phyloP scores from a whole-genome alignment of 2,888 invertebrate genomes.

The Melieria picta region DNA sequence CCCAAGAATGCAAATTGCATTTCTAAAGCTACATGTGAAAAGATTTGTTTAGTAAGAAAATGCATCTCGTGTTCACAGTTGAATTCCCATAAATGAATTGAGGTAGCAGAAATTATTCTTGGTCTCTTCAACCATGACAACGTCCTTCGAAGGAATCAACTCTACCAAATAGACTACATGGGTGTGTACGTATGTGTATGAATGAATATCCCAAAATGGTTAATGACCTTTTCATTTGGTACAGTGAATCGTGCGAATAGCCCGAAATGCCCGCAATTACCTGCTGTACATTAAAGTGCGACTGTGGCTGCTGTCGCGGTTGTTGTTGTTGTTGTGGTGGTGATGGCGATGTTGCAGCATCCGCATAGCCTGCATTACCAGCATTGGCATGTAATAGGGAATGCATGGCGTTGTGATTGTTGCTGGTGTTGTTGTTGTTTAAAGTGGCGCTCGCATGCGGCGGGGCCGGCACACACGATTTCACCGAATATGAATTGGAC shows the following conservation, averaged over 20 bases:
- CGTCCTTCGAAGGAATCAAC: too few relatives aligned
- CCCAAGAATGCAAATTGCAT: too few relatives aligned
- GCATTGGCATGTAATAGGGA: constrained; percentile 27
- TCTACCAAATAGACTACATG: too few relatives aligned
- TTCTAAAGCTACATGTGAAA: too few relatives aligned
- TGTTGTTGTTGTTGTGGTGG: constrained; percentile 33
- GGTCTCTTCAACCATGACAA: too few relatives aligned
- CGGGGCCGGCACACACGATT: not conserved
- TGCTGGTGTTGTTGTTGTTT: constrained; percentile 28
- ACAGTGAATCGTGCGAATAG: not conserved
- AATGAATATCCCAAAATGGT: too few relatives aligned
- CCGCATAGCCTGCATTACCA: constrained; percentile 7
- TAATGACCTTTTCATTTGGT: too few relatives aligned
- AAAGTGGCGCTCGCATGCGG: constrained; percentile 7
- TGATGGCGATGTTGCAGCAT: constrained; percentile 36
- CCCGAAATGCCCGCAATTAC: constrained; percentile 33
- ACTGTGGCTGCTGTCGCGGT: constrained; percentile 29
- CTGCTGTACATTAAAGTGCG: constrained; percentile 43
- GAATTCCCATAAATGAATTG: too few relatives aligned
- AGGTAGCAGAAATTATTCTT: too few relatives aligned
- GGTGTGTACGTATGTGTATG: too few relatives aligned
- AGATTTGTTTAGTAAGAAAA: too few relatives aligned
- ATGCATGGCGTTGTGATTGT: constrained; percentile 26
- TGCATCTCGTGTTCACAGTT: too few relatives aligned
- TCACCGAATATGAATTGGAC: constrained; percentile 5